Percentiles rank a stretch among this genome's conserved stretches.
These are phyloP conservation scores for Drosophila aff. DNA, from an alignment of 1,140 invertebrate genomes.

Conservation along the genomic window DNA sequence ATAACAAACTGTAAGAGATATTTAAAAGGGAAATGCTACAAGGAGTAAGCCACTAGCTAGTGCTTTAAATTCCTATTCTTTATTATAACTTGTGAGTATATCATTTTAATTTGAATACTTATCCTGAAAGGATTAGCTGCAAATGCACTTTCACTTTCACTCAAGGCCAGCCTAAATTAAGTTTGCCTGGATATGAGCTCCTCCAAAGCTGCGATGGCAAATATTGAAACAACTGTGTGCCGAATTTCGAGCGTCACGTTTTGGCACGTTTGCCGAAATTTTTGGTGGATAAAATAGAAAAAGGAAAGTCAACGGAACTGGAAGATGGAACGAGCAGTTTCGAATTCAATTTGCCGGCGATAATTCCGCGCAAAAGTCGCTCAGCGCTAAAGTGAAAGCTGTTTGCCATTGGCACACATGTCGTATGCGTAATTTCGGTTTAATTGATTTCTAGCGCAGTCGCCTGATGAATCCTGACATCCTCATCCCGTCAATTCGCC, in stretches of 20 bases:
- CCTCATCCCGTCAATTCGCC: background rate
- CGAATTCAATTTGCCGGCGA: slow-evolving; percentile 67
- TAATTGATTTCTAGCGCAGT: slow-evolving; percentile 73
- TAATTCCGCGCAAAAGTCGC: slow-evolving; percentile 45
- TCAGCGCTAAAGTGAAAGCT: slow-evolving; percentile 60
- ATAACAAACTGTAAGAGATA: background rate
- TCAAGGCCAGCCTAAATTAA: slow-evolving; percentile 10
- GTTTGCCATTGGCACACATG: slow-evolving; percentile 70
- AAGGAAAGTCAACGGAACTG: slow-evolving; percentile 2
- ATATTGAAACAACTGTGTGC: slow-evolving; percentile 35
- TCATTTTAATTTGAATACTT: too few species aligned
- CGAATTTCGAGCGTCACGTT: slow-evolving; percentile 60
- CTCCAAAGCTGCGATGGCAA: slow-evolving; percentile 4
- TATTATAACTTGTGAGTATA: background rate
- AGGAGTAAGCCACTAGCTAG: background rate
- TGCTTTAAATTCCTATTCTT: background rate
- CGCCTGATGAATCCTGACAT: slow-evolving; percentile 47
- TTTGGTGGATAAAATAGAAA: background rate
- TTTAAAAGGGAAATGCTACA: background rate
- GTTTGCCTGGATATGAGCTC: slow-evolving; percentile 23
- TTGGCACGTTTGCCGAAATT: slow-evolving; percentile 52
- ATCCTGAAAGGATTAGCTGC: background rate
- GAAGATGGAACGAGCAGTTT: slow-evolving; percentile 33
- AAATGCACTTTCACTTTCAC: slow-evolving; percentile 7
- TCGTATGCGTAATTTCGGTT: slow-evolving; percentile 81